These are phyloP conservation scores for Hippasteria phrygiana DNA, from an alignment of 53 echinoderm and acorn worm genomes.

Conservation along the genomic window DNA sequence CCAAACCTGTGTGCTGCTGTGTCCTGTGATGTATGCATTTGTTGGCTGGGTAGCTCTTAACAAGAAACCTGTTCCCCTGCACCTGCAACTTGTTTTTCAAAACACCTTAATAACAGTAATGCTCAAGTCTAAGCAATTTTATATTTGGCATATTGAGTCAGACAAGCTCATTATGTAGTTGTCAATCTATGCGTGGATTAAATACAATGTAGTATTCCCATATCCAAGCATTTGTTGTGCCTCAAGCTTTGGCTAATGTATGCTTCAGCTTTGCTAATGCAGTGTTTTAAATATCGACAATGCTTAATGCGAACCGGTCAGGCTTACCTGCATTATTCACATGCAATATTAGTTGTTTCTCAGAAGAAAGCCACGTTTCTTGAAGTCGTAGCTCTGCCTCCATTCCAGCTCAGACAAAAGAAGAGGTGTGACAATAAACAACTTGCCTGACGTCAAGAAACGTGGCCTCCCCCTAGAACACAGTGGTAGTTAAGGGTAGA, in stretches of 20 bases:
- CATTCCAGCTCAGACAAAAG: background rate
- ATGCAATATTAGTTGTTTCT: conserved; percentile 18
- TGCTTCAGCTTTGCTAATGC: too few species aligned
- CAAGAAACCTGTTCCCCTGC: too few species aligned
- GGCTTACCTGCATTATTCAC: conserved; percentile 8
- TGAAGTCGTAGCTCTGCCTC: background rate
- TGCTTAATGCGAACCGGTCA: background rate
- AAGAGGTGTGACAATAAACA: background rate
- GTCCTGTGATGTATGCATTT: background rate
- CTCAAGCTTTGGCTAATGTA: too few species aligned
- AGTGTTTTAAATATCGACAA: background rate
- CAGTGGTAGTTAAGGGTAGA: conserved; percentile 3
- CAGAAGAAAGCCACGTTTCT: conserved; percentile 14
- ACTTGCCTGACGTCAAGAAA: conserved; percentile 27
- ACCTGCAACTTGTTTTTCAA: too few species aligned
- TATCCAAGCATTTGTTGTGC: too few species aligned
- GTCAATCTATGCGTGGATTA: too few species aligned
- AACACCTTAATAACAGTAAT: too few species aligned
- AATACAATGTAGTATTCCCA: too few species aligned
- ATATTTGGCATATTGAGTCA: too few species aligned
- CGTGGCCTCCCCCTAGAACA: background rate
- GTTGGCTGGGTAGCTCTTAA: background rate
- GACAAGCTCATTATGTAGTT: too few species aligned
- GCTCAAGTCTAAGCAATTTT: too few species aligned
- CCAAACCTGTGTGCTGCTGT: background rate